Evolutionary conservation across 2,888 invertebrate genomes (phyloP), one percentile per base, ranked within the genome.

Genomic region (Pediacus dermestoides): DNA sequence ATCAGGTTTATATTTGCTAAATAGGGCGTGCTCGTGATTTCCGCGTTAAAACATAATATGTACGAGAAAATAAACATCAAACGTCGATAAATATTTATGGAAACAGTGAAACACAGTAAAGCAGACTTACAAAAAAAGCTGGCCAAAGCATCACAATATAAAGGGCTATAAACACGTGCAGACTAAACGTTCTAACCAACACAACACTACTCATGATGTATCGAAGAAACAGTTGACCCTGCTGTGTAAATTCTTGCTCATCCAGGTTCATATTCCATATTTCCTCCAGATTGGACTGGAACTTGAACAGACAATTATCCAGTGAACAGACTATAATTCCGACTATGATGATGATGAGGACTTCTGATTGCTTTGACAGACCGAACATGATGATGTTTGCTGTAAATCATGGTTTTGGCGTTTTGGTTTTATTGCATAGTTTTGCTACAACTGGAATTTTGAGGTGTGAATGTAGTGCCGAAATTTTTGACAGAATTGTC

Each of bases 91-190:
- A 10, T 9, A n/a, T 11, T 15, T 26, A 34, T 18, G 9, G n/a
- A 18, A 3, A 33, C 13, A 22, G 7, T 16, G 31, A 11, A 23
- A 30, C 8, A 37, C 21, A 15, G 35, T 6, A 2, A 13, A 8
- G 14, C 9, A 11, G 44, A 61, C 63, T 59, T 60, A 77, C 77
- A 68, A 76, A 64, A 52, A 75, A 71, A 1, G 73, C 70, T 18
- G 77, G 77, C 64, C 77, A 78, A 3, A 77, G 61, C 38, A 77
- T 67, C 3, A 76, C 73, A 39, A 77, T 73, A 50, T 76, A 77
- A 6, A 74, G 65, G 1, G 75, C 74, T 12, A 78, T 64, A 54
- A 76, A 76, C 3, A 75, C 64, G 56, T 77, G 76, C 23, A 75
- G 70, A 0, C 76, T 74, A 56, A 76, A 76, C 39, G 75, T 74